Evolutionary conservation across 2,888 invertebrate species (phyloP).

Genomic region (Priocnemis perturbator): DNA sequence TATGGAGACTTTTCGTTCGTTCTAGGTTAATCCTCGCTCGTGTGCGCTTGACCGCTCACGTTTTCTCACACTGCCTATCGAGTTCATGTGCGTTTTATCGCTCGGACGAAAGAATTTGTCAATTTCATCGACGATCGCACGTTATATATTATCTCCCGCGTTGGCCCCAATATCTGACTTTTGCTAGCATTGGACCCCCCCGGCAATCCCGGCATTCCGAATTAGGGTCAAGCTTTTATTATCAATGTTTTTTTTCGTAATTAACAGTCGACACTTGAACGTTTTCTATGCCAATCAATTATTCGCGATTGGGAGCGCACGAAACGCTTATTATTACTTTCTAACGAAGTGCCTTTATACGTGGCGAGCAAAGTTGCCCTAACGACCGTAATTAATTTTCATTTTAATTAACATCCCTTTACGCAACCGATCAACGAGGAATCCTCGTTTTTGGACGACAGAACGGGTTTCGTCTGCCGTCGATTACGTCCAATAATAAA

Average conservation of each 20-base stretch:
- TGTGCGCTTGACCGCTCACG: neutral
- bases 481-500: constrained; percentile 53
- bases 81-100: neutral
- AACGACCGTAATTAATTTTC: constrained; percentile 46
- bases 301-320: neutral
- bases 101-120: no score
- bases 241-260: no score
- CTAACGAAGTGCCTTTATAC: constrained; percentile 10
- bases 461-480: constrained; percentile 45
- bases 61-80: constrained; percentile 2
- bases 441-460: constrained; percentile 34
- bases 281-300: no score
- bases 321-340: constrained; percentile 13
- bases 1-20: constrained; percentile 22
- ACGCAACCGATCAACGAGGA: constrained; percentile 32
- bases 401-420: constrained; percentile 38
- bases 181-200: no score
- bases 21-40: constrained; percentile 33
- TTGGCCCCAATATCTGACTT: no score
- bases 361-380: constrained; percentile 9
- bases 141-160: no score
- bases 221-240: no score
- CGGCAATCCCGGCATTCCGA: no score
- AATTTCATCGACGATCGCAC: no score
- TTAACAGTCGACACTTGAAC: no score